A percentile compares a stretch with the other conserved stretches of the same genome.
Conservation (phyloP, 2,113 vertebrate genomes). For the Orthonyx spaldingii region DNA sequence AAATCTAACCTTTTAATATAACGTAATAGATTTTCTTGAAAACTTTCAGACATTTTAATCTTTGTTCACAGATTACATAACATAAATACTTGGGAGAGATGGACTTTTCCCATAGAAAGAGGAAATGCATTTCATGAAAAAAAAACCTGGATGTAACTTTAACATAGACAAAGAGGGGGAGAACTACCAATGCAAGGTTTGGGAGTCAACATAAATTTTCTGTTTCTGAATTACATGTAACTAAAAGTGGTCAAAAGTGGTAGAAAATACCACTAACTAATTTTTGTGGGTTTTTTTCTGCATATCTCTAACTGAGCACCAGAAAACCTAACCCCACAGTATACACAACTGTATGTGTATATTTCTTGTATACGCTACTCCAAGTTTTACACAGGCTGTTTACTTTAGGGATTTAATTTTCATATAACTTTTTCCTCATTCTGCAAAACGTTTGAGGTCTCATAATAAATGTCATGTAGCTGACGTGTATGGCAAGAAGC, state of each 20-base stretch:
- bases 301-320: background rate
- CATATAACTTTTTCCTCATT: background rate
- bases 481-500: background rate
- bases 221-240: background rate
- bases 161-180: background rate
- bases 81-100: background rate
- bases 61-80: background rate
- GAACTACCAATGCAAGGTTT: background rate
- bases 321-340: background rate
- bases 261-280: background rate
- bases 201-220: background rate
- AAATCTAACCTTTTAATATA: background rate
- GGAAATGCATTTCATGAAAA: background rate
- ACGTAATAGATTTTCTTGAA: background rate
- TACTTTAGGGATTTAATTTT: background rate
- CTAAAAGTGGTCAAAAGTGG: background rate
- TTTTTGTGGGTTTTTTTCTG: accelerated
- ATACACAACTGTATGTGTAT: background rate
- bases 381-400: background rate
- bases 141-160: background rate
- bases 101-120: background rate
- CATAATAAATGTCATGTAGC: accelerated
- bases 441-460: background rate
- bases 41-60: background rate
- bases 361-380: background rate